Conservation (phyloP, 1,140 invertebrate genomes). For the Sycophila sp. region DNA sequence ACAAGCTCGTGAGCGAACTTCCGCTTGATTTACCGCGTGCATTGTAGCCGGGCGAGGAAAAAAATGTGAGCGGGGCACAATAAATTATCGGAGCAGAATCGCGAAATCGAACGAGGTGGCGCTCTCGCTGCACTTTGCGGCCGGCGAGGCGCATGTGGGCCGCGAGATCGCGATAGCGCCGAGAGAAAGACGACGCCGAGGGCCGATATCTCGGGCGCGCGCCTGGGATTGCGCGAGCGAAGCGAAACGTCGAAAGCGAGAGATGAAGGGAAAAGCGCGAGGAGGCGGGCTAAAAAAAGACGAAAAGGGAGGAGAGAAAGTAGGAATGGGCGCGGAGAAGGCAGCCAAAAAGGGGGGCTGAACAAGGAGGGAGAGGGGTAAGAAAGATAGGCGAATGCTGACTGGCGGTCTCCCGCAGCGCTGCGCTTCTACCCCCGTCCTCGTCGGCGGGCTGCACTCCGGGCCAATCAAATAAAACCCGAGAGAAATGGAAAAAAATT, state of each 20-base stretch:
- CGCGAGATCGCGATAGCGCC: background rate
- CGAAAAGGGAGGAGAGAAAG: background rate
- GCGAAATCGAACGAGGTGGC: slow-evolving; percentile 11
- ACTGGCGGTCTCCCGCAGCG: slow-evolving; percentile 29
- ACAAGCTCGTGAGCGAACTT: slow-evolving; percentile 5
- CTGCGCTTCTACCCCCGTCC: slow-evolving; percentile 4
- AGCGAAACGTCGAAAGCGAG: slow-evolving; percentile 20
- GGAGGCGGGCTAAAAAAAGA: background rate
- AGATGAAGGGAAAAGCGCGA: background rate
- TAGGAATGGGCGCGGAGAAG: background rate
- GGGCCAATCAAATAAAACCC: slow-evolving; percentile 40
- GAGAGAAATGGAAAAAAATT: background rate
- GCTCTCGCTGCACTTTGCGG: background rate
- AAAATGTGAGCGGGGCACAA: background rate
- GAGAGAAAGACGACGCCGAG: background rate
- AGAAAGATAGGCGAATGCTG: slow-evolving; percentile 38
- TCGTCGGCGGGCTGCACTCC: slow-evolving; percentile 31
- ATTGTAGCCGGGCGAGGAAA: slow-evolving; percentile 33
- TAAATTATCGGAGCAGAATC: slow-evolving; percentile 7
- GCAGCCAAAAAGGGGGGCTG: background rate
- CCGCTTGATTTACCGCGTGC: slow-evolving; percentile 25
- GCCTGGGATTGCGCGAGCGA: background rate
- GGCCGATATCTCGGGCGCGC: slow-evolving; percentile 5
- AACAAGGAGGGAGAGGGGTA: background rate
- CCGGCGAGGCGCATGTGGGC: background rate